Base-by-base conservation (phyloP, 2,888 invertebrate genomes). In the Apoda limacodes region DNA sequence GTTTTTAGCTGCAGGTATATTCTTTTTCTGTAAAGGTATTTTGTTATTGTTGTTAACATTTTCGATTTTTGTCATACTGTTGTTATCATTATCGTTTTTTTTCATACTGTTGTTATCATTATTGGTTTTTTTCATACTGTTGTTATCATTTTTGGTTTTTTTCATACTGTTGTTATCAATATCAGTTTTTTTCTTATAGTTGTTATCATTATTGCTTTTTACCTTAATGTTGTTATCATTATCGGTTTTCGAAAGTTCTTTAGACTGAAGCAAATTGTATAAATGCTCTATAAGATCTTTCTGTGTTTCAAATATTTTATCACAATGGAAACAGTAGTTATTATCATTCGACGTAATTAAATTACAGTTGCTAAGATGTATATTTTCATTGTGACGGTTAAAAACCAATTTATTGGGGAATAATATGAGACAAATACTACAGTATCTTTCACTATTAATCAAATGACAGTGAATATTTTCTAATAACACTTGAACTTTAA, bases 211-310 rank as follows among this genome's bases (percentile, higher is more conserved):
- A 12, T 40, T 42, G 34, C 47, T 28, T 23, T n/a, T n/a, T n/a
- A n/a, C n/a, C n/a, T n/a, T n/a, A n/a, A n/a, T n/a, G n/a, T n/a
- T n/a, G n/a, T n/a, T n/a, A n/a, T n/a, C n/a, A n/a, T n/a, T n/a
- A n/a, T n/a, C n/a, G n/a, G n/a, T n/a, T n/a, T n/a, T n/a, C n/a
- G n/a, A n/a, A 17, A 17, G 7, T 17, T 17, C 7, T 5, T 17
- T 7, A 17, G 50, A 45, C 32, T 61, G 47, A 13, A 74, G 44
- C 32, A 67, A 42, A 28, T 52, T 46, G 42, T 74, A 74, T 19
- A 74, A 52, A 35, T 74, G 74, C 29, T 72, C 63, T 45, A 72
- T 67, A 13, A 74, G 46, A 22, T 42, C 40, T 40, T 54, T 51
- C 28, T 55, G 51, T 21, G 49, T 54, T 28, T 46, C 24, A 55